phyloP scores from a whole-genome alignment of 1,140 invertebrate genomes.

The Tetranychus urticae region DNA sequence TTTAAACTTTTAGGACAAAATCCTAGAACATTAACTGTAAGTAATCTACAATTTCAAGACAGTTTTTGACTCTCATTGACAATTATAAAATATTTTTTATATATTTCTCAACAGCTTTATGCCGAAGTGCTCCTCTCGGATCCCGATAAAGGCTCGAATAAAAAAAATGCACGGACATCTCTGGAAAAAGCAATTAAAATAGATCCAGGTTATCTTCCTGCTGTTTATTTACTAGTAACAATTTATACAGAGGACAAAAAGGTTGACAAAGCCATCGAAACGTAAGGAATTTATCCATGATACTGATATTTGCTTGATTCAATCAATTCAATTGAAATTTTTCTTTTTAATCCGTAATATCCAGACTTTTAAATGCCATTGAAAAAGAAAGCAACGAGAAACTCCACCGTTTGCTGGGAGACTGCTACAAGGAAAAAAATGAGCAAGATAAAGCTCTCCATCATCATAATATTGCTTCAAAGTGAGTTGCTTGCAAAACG shows the following conservation, averaged over 20 bases:
- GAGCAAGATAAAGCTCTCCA: conserved; percentile 44
- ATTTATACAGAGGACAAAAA: conserved; percentile 27
- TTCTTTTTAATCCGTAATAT: conserved; percentile 22
- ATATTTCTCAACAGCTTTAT: conserved; percentile 29
- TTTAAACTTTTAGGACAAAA: conserved; percentile 41
- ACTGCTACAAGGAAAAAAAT: conserved; percentile 28
- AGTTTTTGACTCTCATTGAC: neutral
- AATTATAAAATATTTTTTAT: neutral
- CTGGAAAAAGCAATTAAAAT: conserved; percentile 40
- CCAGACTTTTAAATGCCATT: conserved; percentile 27
- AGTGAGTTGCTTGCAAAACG: conserved; percentile 21
- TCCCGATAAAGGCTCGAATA: conserved; percentile 17
- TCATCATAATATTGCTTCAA: conserved; percentile 40
- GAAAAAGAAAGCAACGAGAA: conserved; percentile 33
- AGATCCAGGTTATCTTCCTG: conserved; percentile 37
- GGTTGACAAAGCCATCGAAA: conserved; percentile 20
- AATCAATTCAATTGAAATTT: neutral
- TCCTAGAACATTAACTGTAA: conserved; percentile 28
- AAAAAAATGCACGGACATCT: conserved; percentile 28
- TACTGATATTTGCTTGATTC: neutral
- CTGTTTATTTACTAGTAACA: conserved; percentile 40
- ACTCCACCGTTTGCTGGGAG: conserved; percentile 42
- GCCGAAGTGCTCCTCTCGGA: conserved; percentile 43
- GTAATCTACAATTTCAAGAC: neutral
- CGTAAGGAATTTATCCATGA: conserved; percentile 16